phyloP scores from a whole-genome alignment of 1,140 invertebrate genomes.

The Drosophila tani region DNA sequence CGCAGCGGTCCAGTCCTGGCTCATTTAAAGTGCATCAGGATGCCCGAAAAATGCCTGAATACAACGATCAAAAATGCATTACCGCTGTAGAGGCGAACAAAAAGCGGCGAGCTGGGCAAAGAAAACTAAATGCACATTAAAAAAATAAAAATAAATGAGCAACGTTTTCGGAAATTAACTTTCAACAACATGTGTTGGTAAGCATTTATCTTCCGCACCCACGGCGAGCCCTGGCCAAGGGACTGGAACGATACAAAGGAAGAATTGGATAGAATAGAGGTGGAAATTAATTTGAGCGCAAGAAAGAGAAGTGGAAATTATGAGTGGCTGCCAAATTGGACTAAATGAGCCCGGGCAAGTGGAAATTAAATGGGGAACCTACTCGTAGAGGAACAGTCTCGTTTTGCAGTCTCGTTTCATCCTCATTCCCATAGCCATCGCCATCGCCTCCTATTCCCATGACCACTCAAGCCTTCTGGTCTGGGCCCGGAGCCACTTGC shows the following conservation, averaged over 20 bases:
- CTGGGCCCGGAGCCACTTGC: slow-evolving; percentile 62
- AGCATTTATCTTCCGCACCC: slow-evolving; percentile 76
- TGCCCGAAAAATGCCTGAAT: slow-evolving; percentile 17
- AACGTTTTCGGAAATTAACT: slow-evolving; percentile 80
- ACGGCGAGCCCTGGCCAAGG: slow-evolving; percentile 27
- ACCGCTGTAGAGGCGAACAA: slow-evolving; percentile 32
- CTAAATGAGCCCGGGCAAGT: slow-evolving; percentile 71
- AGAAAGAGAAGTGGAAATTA: slow-evolving; percentile 45
- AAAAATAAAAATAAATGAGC: slow-evolving; percentile 69
- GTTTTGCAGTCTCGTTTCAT: slow-evolving; percentile 6
- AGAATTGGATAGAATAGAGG: slow-evolving; percentile 53
- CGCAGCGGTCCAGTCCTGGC: slow-evolving; percentile 1
- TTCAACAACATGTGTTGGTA: slow-evolving; percentile 83
- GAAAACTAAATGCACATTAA: slow-evolving; percentile 66
- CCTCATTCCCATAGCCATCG: background rate
- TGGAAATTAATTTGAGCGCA: slow-evolving; percentile 73
- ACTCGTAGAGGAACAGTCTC: slow-evolving; percentile 17
- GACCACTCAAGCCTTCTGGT: slow-evolving; percentile 26
- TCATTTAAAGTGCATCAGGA: slow-evolving; percentile 63
- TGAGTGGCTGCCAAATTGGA: slow-evolving; percentile 75
- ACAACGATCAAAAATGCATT: slow-evolving; percentile 73
- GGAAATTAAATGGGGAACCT: slow-evolving; percentile 72
- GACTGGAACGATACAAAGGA: slow-evolving; percentile 12
- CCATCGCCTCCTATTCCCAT: slow-evolving; percentile 11
- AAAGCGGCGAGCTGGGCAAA: slow-evolving; percentile 7